Conservation (phyloP, 2,797 vertebrate species). For the Darevskia mixta region DNA sequence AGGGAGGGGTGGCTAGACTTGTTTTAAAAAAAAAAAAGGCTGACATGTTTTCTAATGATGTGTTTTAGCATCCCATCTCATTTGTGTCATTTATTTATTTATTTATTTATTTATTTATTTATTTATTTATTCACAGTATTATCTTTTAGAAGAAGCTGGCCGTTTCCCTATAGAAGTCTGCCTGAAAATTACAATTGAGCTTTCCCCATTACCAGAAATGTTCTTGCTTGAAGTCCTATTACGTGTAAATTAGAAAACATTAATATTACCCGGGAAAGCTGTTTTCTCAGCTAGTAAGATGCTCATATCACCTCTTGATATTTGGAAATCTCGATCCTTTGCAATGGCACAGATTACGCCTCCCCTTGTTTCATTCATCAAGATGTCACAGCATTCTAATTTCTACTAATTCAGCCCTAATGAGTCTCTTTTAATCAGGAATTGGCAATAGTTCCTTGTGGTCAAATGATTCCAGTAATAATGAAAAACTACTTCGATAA, state of each 20-base stretch:
- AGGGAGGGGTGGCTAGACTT: no score
- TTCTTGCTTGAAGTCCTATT: conserved; percentile 73
- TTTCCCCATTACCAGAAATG: conserved; percentile 75
- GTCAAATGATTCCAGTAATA: conserved; percentile 80
- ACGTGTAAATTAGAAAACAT: conserved; percentile 81
- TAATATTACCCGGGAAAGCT: conserved; percentile 76
- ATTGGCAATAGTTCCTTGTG: conserved; percentile 70
- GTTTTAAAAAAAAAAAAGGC: no score
- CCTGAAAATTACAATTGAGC: conserved; percentile 57
- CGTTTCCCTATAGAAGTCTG: conserved; percentile 64
- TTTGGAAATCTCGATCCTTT: conserved; percentile 78
- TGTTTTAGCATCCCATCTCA: background rate
- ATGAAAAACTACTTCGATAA: conserved; percentile 80
- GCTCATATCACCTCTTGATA: conserved; percentile 78
- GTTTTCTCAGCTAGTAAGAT: conserved; percentile 72
- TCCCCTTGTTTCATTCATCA: conserved; percentile 64
- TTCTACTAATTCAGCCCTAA: conserved; percentile 80
- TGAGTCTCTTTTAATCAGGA: conserved; percentile 73
- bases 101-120: no score
- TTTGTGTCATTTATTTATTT: background rate
- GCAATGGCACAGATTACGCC: conserved; percentile 71
- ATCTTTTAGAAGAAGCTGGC: conserved; percentile 56
- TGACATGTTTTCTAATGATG: background rate
- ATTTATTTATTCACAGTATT: background rate
- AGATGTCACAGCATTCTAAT: conserved; percentile 82